These are phyloP conservation scores for Nixonia krombeini DNA, from an alignment of 1,140 invertebrate genomes.

Conservation along the genomic window DNA sequence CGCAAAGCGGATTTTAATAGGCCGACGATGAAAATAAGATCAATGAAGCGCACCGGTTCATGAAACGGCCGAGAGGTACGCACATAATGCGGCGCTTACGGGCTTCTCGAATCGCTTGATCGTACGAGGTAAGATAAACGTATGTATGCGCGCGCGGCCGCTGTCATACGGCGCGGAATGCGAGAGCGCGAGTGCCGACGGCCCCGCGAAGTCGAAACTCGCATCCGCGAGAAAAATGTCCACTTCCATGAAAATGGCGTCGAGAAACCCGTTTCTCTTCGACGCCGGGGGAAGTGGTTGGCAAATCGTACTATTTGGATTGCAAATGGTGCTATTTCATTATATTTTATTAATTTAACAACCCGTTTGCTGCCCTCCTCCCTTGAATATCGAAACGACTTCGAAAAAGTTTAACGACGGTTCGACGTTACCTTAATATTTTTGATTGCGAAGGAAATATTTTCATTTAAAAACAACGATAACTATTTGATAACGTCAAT, in stretches of 20 bases:
- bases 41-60: conserved; percentile 38
- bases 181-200: conserved; percentile 34
- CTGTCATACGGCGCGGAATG: conserved; percentile 37
- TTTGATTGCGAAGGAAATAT: no score
- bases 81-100: conserved; percentile 30
- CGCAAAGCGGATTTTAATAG: conserved; percentile 49
- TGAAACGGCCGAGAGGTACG: conserved; percentile 31
- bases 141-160: conserved; percentile 11
- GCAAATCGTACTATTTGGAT: no score
- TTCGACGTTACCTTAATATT: no score
- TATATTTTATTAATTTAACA: no score
- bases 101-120: conserved; percentile 23
- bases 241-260: background rate
- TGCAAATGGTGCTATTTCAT: no score
- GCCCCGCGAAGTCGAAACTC: conserved; percentile 11
- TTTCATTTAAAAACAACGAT: no score
- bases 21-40: conserved; percentile 46
- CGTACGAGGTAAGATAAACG: conserved; percentile 22
- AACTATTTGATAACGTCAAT: no score
- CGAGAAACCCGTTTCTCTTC: background rate
- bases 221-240: background rate
- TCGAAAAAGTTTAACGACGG: no score
- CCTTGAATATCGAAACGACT: no score
- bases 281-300: no score
- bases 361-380: no score